phyloP scores from a whole-genome alignment of 2,888 invertebrate species.

The Chymomyza caudatula region DNA sequence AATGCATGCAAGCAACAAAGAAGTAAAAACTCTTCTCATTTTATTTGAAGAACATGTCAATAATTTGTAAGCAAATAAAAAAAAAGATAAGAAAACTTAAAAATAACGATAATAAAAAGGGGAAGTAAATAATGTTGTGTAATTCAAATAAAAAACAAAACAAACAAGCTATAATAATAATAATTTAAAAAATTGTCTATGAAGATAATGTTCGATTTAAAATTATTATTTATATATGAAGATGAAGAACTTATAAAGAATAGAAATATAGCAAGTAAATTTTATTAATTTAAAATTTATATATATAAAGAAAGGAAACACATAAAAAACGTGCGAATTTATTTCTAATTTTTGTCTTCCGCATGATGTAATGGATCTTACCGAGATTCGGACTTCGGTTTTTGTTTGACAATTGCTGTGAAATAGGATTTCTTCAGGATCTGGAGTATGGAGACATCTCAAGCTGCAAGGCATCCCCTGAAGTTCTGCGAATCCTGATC shows the following conservation, averaged over 20 bases:
- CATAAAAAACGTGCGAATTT: slow-evolving; percentile 44
- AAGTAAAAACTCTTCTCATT: slow-evolving; percentile 46
- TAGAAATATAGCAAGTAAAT: slow-evolving; percentile 71
- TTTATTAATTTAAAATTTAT: slow-evolving; percentile 71
- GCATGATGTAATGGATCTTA: not conserved
- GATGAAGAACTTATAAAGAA: slow-evolving; percentile 62
- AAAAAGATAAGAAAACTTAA: slow-evolving; percentile 17
- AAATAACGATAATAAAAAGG: slow-evolving; percentile 49
- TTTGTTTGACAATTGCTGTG: too few relatives aligned
- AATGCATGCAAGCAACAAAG: slow-evolving; percentile 17
- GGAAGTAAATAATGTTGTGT: slow-evolving; percentile 66
- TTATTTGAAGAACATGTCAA: slow-evolving; percentile 63
- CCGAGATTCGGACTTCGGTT: too few relatives aligned
- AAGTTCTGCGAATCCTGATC: too few relatives aligned
- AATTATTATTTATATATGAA: slow-evolving; percentile 64
- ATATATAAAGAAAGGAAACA: slow-evolving; percentile 41
- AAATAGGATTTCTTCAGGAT: too few relatives aligned
- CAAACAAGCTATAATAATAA: slow-evolving; percentile 31
- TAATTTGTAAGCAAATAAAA: slow-evolving; percentile 62
- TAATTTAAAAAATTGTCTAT: slow-evolving; percentile 33
- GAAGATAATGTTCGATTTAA: slow-evolving; percentile 56
- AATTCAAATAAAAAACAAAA: slow-evolving; percentile 62
- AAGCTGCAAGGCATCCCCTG: too few relatives aligned
- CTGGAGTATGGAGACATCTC: too few relatives aligned
- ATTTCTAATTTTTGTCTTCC: slow-evolving; percentile 15